Conservation (phyloP, 2,888 invertebrate species). For the Microchrysa polita region DNA sequence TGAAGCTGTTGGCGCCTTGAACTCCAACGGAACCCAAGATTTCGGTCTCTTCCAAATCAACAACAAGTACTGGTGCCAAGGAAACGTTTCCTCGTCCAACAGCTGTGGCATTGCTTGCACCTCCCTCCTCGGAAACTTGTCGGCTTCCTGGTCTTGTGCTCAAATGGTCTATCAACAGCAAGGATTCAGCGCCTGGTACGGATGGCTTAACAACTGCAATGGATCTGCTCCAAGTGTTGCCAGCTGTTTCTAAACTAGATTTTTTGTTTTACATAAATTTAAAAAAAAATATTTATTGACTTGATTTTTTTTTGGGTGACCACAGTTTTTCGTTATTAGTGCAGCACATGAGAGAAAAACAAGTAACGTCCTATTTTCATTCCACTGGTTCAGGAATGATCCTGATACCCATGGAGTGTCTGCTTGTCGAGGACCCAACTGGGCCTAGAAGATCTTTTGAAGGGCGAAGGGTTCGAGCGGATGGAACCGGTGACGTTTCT, state of each 20-base stretch:
- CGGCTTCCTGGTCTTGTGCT: constrained; percentile 58
- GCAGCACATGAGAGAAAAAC: too few species aligned
- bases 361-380: too few species aligned
- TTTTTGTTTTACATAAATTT: not conserved
- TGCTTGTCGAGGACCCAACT: too few species aligned
- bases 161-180: constrained; percentile 57
- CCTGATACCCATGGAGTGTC: too few species aligned
- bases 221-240: not conserved
- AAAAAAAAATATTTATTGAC: not conserved
- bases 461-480: too few species aligned
- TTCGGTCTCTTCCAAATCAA: constrained; percentile 58
- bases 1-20: constrained; percentile 63
- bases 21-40: constrained; percentile 65
- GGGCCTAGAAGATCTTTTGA: too few species aligned
- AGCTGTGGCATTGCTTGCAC: constrained; percentile 60
- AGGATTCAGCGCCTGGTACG: constrained; percentile 62
- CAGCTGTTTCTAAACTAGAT: constrained; percentile 6
- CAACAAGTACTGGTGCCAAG: constrained; percentile 57
- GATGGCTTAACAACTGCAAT: constrained; percentile 59
- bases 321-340: too few species aligned
- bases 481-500: too few species aligned
- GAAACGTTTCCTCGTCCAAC: constrained; percentile 56
- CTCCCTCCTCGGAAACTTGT: constrained; percentile 60
- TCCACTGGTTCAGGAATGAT: too few species aligned
- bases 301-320: too few species aligned